Conservation (phyloP, 2,113 vertebrate species). For the Haliaeetus leucogaster region DNA sequence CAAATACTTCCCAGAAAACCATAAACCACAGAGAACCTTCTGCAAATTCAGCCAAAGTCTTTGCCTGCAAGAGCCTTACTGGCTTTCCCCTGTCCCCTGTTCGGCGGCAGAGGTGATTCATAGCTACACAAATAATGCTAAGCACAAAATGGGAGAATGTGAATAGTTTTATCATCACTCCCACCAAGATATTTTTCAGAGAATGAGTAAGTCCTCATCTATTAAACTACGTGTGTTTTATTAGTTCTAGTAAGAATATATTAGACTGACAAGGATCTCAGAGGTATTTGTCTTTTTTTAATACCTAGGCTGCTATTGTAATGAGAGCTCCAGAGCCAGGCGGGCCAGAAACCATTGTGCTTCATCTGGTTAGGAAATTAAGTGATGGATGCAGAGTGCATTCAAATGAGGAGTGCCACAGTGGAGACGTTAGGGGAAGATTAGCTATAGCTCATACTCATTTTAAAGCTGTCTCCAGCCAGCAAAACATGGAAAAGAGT, state of each 20-base stretch:
- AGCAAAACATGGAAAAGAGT: background rate
- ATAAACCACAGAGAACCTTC: background rate
- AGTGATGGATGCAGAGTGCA: background rate
- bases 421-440: background rate
- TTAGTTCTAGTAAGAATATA: conserved; percentile 24
- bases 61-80: background rate
- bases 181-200: conserved; percentile 1
- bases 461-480: background rate
- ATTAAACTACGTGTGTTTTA: background rate
- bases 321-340: background rate
- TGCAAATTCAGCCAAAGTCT: background rate
- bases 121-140: background rate
- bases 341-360: background rate
- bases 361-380: conserved; percentile 46
- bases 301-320: conserved; percentile 1
- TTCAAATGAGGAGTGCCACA: background rate
- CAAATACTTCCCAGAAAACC: background rate
- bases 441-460: background rate
- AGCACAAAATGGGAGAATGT: background rate
- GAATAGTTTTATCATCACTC: background rate
- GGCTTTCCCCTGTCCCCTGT: background rate
- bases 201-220: conserved; percentile 22
- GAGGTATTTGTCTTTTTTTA: conserved; percentile 37
- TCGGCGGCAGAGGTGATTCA: background rate
- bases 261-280: conserved; percentile 24